Evolutionary conservation across 2,113 vertebrate genomes (phyloP), one percentile per base, ranked within the genome.

Genomic region (Calypte anna): DNA sequence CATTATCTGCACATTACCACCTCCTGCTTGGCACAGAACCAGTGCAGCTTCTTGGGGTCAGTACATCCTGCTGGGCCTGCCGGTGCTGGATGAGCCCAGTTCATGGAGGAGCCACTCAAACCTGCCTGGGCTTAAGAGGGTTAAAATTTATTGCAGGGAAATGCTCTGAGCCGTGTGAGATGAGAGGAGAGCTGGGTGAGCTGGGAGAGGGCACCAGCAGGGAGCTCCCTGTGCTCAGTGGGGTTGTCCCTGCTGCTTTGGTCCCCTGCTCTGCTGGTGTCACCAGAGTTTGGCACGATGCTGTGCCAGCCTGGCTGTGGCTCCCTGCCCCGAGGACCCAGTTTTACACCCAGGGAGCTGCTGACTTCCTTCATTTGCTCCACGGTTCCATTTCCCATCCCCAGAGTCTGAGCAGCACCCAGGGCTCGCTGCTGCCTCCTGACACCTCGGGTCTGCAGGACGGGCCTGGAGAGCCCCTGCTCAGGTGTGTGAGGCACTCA

Each of bases 1-100:
- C 1, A 3, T 43, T 33, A 1, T 23, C 4, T 40, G 40, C 13
- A 40, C 1, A 3, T 43, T 33, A 1, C 25, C 4, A 7, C 19
- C n/a, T 75, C 43, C 46, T 87, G 3, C 5, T 2, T 9, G 25
- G 4, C 0, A 9, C 82, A 23, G 64, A 77, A 1, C 25, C 23
- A 79, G 18, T 0, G 0, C 48, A 21, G 48, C 74, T 64, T 33
- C 36, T 21, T 19, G 2, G 7, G 22, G 43, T 3, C 0, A 3
- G 13, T 36, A 25, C 44, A 12, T 59, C 0, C 0, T 36, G 38
- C 54, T 81, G 74, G 31, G 13, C 33, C 64, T 74, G 58, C 57
- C 43, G 18, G 6, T 0, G 4, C 84, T 58, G 20, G 13, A 7
- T n/a, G 25, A 59, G 54, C 22, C 43, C 82, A 27, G 46, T 20